A percentile compares a stretch with the other conserved stretches of the same genome.
Evolutionary conservation across 2,113 vertebrate genomes (phyloP).

Genomic region (Hippocampus barbouri): DNA sequence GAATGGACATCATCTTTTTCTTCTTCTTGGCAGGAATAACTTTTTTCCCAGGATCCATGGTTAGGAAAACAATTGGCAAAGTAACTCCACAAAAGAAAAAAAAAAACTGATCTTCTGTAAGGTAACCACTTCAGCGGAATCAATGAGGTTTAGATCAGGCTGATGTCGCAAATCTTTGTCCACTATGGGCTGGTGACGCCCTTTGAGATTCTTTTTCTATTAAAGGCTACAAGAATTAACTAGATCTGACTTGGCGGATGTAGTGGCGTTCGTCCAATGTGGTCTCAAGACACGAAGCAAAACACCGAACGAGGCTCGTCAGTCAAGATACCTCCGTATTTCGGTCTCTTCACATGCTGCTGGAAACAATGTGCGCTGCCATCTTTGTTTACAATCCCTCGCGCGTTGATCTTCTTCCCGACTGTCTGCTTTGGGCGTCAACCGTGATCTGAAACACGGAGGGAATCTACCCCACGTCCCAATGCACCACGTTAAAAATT

Average conservation of each 20-base stretch:
- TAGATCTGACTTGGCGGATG: too few relatives aligned
- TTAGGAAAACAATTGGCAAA: neutral
- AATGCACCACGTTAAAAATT: neutral
- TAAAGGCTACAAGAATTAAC: too few relatives aligned
- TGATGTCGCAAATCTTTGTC: too few relatives aligned
- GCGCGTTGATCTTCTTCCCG: neutral
- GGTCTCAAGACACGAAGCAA: neutral
- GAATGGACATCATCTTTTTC: slow-evolving; percentile 7
- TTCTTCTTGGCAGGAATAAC: neutral
- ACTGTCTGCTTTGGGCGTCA: neutral
- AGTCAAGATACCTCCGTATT: neutral
- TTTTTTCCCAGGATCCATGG: neutral
- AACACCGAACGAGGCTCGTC: neutral
- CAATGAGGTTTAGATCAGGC: neutral
- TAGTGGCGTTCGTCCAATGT: neutral
- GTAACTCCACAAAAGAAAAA: neutral
- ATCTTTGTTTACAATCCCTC: neutral
- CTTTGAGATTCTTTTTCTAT: too few relatives aligned
- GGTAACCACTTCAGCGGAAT: neutral
- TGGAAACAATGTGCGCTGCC: neutral
- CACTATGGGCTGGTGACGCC: too few relatives aligned
- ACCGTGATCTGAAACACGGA: neutral
- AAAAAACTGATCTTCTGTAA: neutral
- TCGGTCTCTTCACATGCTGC: neutral
- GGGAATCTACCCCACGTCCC: neutral